Conservation (phyloP, 2,888 invertebrate genomes). For the Timema cristinae region DNA sequence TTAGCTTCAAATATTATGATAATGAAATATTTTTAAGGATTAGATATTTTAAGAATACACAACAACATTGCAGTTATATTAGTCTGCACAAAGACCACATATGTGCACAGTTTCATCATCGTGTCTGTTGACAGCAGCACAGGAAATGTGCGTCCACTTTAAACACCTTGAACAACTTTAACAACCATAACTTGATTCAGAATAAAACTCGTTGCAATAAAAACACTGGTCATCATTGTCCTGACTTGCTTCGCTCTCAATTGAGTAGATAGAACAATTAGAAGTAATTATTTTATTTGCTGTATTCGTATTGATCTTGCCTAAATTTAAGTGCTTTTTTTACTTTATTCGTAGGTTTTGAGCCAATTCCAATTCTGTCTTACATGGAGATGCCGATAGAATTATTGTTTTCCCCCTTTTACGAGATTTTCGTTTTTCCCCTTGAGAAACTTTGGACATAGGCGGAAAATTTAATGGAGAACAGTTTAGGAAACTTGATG, state of each 20-base stretch:
- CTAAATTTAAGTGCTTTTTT: neutral
- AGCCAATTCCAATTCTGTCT: neutral
- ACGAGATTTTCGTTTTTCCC: neutral
- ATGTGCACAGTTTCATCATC: neutral
- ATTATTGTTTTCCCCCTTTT: neutral
- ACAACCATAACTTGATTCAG: neutral
- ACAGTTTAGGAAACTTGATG: too few relatives aligned
- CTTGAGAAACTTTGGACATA: neutral
- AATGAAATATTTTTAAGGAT: neutral
- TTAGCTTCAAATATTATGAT: neutral
- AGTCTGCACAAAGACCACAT: neutral
- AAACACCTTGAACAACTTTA: neutral
- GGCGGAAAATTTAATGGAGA: neutral
- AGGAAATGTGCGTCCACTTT: slow-evolving; percentile 6
- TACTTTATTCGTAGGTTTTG: too few relatives aligned
- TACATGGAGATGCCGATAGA: neutral
- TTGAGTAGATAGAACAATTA: neutral
- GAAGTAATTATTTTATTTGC: neutral
- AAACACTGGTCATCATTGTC: neutral
- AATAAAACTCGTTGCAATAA: slow-evolving; percentile 3
- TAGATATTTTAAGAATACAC: neutral
- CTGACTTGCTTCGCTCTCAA: neutral
- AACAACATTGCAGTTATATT: neutral
- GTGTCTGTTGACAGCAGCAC: neutral
- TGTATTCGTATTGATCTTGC: neutral